Evolutionary conservation across 2,888 invertebrate genomes (phyloP).

Genomic region (Agapetus fuscipes): DNA sequence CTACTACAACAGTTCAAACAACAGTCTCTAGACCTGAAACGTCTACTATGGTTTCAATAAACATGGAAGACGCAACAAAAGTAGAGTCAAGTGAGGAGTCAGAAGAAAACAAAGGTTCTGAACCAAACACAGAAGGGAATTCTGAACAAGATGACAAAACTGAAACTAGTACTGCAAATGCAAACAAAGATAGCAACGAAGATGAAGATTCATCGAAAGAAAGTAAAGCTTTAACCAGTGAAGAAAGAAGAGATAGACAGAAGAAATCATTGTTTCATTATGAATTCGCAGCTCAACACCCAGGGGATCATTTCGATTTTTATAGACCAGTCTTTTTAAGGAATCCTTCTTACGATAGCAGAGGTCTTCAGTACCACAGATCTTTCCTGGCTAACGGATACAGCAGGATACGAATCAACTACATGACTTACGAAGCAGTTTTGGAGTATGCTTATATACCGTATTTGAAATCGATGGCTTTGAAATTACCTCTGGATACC

Average conservation of each 20-base stretch:
- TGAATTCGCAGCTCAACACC: slow-evolving; percentile 27
- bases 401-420: slow-evolving; percentile 47
- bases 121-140: too few species aligned
- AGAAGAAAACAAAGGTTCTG: neutral
- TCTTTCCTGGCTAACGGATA: slow-evolving; percentile 39
- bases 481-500: slow-evolving; percentile 73
- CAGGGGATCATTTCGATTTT: slow-evolving; percentile 12
- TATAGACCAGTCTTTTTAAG: slow-evolving; percentile 9
- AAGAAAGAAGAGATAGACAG: slow-evolving; percentile 34
- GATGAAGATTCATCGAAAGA: too few species aligned
- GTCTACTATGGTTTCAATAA: neutral
- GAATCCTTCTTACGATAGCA: slow-evolving; percentile 10
- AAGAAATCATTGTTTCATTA: slow-evolving; percentile 40
- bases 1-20: slow-evolving; percentile 4
- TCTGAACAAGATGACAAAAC: too few species aligned
- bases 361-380: slow-evolving; percentile 23
- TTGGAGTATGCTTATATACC: slow-evolving; percentile 67
- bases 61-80: neutral
- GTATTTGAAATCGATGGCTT: slow-evolving; percentile 58
- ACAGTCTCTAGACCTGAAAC: slow-evolving; percentile 7
- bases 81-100: too few species aligned
- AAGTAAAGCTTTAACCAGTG: slow-evolving; percentile 24
- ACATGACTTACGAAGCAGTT: slow-evolving; percentile 68
- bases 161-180: too few species aligned
- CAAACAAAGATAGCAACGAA: too few species aligned